These are phyloP conservation scores for Pelmatolapia mariae DNA, from an alignment of 2,113 vertebrate species.

Conservation along the genomic window DNA sequence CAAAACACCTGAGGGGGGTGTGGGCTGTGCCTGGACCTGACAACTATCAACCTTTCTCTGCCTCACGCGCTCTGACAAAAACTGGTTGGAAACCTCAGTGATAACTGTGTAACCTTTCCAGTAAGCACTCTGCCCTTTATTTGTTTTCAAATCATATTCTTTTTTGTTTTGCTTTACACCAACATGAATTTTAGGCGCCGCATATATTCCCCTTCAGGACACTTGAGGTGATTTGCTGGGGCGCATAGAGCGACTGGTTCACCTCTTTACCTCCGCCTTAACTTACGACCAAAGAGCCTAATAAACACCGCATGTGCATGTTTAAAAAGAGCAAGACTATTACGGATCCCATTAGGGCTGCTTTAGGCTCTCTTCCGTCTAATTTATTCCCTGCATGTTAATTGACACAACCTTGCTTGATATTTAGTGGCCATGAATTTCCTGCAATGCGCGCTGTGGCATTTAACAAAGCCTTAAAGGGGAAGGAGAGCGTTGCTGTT, in stretches of 20 bases:
- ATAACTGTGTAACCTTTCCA: conserved; percentile 60
- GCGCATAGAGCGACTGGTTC: not conserved
- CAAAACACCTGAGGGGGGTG: conserved; percentile 57
- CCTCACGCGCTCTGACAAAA: conserved; percentile 23
- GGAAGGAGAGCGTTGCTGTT: not conserved
- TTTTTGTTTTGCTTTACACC: conserved; percentile 18
- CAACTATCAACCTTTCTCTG: conserved; percentile 47
- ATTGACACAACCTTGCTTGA: conserved; percentile 18
- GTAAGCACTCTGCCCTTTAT: conserved; percentile 40
- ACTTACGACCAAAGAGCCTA: not conserved
- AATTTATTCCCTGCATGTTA: conserved; percentile 23
- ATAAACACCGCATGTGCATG: conserved; percentile 28
- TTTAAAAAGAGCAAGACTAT: conserved; percentile 44
- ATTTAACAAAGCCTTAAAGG: conserved; percentile 49
- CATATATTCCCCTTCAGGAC: not conserved
- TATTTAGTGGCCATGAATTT: conserved; percentile 51
- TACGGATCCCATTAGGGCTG: conserved; percentile 14
- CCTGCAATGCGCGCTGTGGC: conserved; percentile 9
- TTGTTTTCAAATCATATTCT: conserved; percentile 40
- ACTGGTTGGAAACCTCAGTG: conserved; percentile 42
- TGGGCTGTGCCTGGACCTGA: conserved; percentile 40
- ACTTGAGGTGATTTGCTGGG: not conserved
- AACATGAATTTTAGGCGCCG: not conserved
- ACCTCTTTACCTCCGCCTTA: not conserved
- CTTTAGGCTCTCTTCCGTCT: conserved; percentile 12